phyloP scores from a whole-genome alignment of 92 coral and sea anemone genomes.

The Virgularia gustaviana region DNA sequence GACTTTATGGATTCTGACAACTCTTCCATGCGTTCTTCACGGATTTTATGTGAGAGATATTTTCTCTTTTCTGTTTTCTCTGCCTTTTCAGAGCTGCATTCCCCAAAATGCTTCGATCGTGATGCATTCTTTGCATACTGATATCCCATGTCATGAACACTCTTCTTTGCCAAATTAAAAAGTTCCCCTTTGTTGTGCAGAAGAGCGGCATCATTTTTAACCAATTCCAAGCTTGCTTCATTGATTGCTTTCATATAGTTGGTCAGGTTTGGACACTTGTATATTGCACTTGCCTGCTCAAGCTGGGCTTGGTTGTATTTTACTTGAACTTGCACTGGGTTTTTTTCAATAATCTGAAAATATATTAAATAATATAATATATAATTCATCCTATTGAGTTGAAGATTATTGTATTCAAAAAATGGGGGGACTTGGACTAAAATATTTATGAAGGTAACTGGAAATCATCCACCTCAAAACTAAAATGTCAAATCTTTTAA shows the following conservation, averaged over 20 bases:
- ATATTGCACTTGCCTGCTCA: constrained; percentile 1
- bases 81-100: background rate
- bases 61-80: constrained; percentile 15
- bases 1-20: constrained; percentile 35
- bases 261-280: background rate
- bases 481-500: background rate
- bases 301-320: background rate
- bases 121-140: constrained; percentile 39
- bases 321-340: background rate
- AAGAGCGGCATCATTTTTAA: constrained; percentile 28
- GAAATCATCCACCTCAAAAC: background rate
- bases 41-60: constrained; percentile 25
- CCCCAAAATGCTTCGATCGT: constrained; percentile 22
- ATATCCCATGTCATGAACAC: constrained; percentile 30
- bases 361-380: background rate
- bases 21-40: constrained; percentile 29
- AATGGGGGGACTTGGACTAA: background rate
- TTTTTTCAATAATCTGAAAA: background rate
- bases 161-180: constrained; percentile 39
- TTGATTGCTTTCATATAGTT: constrained; percentile 33
- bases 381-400: too few relatives aligned
- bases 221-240: constrained; percentile 15
- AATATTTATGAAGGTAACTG: background rate
- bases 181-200: constrained; percentile 36
- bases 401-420: too few relatives aligned